These are phyloP conservation scores for Hexactinellida sp. DNA, from an alignment of 37 sponge, comb jelly and placozoan species.

Conservation along the genomic window DNA sequence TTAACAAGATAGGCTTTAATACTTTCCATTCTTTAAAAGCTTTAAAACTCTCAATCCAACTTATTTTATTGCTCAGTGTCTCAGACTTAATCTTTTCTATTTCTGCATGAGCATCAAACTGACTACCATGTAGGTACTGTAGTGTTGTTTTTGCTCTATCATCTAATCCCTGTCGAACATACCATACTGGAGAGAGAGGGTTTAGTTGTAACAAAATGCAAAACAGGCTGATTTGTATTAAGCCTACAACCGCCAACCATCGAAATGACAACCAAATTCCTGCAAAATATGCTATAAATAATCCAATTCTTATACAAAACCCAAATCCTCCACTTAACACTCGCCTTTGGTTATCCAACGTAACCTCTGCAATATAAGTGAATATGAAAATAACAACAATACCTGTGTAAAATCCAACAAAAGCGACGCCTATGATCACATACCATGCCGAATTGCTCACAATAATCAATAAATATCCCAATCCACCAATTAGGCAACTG, in stretches of 20 bases:
- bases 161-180: neutral
- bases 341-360: neutral
- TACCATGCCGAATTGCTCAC: neutral
- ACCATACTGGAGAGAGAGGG: neutral
- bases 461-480: neutral
- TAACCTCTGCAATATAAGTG: neutral
- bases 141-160: neutral
- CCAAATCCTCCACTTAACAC: neutral
- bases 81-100: neutral
- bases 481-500: neutral
- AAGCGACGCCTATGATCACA: neutral
- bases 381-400: neutral
- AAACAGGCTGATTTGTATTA: neutral
- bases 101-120: neutral
- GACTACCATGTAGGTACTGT: neutral
- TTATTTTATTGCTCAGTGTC: neutral
- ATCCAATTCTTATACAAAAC: neutral
- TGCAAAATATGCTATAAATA: neutral
- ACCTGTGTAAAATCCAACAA: neutral
- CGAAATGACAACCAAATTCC: neutral
- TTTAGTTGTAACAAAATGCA: neutral
- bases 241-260: neutral
- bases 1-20: neutral
- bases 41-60: neutral
- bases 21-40: slow-evolving; percentile 1